These are phyloP conservation scores for Schizothorax lantsangensis DNA, from an alignment of 2,797 vertebrate genomes.

Conservation along the genomic window DNA sequence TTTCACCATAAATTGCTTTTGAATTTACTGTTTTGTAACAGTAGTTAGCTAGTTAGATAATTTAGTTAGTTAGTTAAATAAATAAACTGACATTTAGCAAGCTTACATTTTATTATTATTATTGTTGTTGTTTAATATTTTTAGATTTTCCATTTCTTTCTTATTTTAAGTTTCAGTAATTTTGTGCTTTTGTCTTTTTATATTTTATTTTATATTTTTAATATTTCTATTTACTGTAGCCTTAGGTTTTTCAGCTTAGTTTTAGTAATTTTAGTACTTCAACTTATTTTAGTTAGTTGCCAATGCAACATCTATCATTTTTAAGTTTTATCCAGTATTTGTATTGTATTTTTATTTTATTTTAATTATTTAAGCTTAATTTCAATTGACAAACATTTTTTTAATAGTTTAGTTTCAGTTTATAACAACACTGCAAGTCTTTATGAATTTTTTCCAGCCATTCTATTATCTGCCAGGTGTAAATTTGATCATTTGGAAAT, in stretches of 20 bases:
- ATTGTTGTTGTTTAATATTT: background rate
- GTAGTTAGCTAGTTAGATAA: too few species aligned
- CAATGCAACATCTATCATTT: background rate
- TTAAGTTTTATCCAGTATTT: background rate
- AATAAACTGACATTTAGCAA: background rate
- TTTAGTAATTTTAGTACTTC: background rate
- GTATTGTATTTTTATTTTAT: background rate
- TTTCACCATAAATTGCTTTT: background rate
- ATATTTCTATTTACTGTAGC: background rate
- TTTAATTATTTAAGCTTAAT: background rate
- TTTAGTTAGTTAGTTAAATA: background rate
- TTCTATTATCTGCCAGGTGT: background rate
- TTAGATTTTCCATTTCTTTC: background rate
- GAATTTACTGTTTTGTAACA: background rate
- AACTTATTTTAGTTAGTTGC: background rate
- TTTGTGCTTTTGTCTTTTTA: background rate
- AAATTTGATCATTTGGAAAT: background rate
- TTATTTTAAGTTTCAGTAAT: background rate
- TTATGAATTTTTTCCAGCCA: background rate
- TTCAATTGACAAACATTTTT: background rate
- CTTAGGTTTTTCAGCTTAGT: background rate
- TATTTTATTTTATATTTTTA: background rate
- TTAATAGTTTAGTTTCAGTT: background rate
- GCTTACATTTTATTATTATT: too few species aligned
- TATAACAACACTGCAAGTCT: background rate